Evolutionary conservation across 2,113 vertebrate genomes (phyloP), one percentile per base, ranked within the genome.

Genomic region (Cheilinus undulatus): DNA sequence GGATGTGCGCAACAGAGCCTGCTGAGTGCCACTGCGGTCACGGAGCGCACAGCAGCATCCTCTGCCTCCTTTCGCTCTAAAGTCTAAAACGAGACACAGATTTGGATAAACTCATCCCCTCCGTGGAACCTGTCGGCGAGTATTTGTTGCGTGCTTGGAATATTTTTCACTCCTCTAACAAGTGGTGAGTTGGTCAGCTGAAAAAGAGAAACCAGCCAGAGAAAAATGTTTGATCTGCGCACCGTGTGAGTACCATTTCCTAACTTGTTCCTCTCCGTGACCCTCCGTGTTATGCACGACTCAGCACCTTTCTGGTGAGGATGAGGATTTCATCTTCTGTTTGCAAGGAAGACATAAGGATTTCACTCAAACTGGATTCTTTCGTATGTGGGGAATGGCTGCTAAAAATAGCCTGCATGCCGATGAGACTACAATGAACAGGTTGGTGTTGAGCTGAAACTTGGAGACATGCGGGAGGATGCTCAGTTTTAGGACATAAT

Each of bases 371-470:
- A 66, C 42, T 23, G 64, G 69, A 77, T 82, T 59, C 42, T 54
- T 46, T 40, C 36, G 7, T 46, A 1, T 20, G 12, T 52, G 69
- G 40, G 78, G 42, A 48, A 75, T 84, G 74, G 72, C 62, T 64
- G 57, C 78, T 84, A 64, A 73, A 84, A 76, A 83, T 60, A 84
- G 70, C 50, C 61, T 24, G 57, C 30, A 36, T 38, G 72, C 74
- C 63, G 58, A 67, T 40, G 50, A 82, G 75, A 48, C 24, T 64
- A 54, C 53, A 65, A 66, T 65, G 81, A 92, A 90, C 84, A 85
- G 87, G 86, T 89, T 88, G 89, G 86, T 81, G 76, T 71, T 84
- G 2, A 64, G 77, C 48, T 86, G 71, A 89, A 93, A 92, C 83
- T 92, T 89, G 48, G 69, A 76, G 52, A 70, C 69, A 54, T 67